phyloP scores from a whole-genome alignment of 2,113 vertebrate genomes.

The Pogona vitticeps region DNA sequence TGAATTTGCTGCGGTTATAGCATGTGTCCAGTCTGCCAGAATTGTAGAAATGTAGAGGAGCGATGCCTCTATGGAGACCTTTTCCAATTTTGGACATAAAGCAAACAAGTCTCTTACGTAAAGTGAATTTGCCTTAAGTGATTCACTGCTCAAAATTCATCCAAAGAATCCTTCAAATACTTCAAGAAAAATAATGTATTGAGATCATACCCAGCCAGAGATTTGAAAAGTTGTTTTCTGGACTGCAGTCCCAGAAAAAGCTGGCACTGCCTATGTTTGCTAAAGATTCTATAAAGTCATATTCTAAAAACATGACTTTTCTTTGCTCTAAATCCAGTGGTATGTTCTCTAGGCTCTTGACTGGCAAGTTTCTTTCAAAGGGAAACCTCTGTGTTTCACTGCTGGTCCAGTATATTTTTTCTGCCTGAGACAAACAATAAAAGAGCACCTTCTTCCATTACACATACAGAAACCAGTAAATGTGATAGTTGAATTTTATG shows the following conservation, averaged over 20 bases:
- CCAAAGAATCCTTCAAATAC: not conserved
- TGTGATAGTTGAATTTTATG: too few relatives aligned
- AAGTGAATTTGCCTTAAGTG: not conserved
- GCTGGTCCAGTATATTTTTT: too few relatives aligned
- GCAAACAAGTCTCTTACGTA: not conserved
- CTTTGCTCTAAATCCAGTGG: too few relatives aligned
- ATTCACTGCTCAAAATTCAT: not conserved
- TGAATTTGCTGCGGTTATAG: not conserved
- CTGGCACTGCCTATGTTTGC: too few relatives aligned
- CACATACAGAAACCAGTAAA: too few relatives aligned
- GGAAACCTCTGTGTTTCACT: too few relatives aligned
- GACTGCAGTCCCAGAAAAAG: too few relatives aligned
- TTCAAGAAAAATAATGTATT: not conserved
- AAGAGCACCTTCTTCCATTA: too few relatives aligned
- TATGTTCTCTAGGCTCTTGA: too few relatives aligned
- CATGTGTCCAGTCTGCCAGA: not conserved
- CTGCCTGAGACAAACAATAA: too few relatives aligned
- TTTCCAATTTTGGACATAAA: not conserved
- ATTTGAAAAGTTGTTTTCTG: not conserved
- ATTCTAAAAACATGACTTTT: too few relatives aligned
- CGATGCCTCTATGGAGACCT: not conserved
- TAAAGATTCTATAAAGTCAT: too few relatives aligned
- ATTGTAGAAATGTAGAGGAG: not conserved
- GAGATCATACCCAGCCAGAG: not conserved
- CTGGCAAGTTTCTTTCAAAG: not conserved